Base-by-base conservation (phyloP, 2,888 invertebrate genomes). In the Brachypalpus laphriformis region DNA sequence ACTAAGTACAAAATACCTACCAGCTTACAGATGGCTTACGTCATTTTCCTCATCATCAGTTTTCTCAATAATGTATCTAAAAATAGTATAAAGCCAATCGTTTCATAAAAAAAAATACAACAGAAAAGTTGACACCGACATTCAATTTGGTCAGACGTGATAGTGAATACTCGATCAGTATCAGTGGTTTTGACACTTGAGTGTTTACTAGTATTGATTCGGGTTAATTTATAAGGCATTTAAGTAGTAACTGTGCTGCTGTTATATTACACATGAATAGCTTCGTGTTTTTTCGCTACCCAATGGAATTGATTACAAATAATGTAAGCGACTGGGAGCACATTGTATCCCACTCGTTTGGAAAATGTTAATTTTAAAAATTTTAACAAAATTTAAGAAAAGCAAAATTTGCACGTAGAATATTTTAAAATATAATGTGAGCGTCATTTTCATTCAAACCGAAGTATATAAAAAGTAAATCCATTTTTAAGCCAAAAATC, bases 81-180 rank as follows among this genome's bases (percentile, higher is more conserved):
- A 68, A 68, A 81, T 81, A 81, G 47, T 11, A 51, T 25, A 31
- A 34, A 14, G 28, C 9, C 59, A 80, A 45, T 37, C 22, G 59
- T 65, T 51, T 31, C 45, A 28, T 63, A 14, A 31, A 56, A 14
- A 14, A 31, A 49, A 11, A 16, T 31, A 61, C 51, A 65, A 34
- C 18, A 63, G 9, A 16, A 22, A 74, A 59, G 57, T 49, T 66
- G 71, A 59, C 71, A 61, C 54, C 65, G 40, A 8, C 78, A 74
- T 83, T 78, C 68, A 68, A 47, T 56, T 72, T 68, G 68, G 72
- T 78, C 65, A 78, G 45, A 74, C 66, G 49, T 49, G 61, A 61
- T 66, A 75, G 37, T 56, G 40, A 22, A 59, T 63, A 40, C 40
- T 40, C 42, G 72, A 83, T 78, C 72, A 74, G 59, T 66, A 54